phyloP scores from a whole-genome alignment of 1,140 invertebrate species.

The Antheraea pernyi region DNA sequence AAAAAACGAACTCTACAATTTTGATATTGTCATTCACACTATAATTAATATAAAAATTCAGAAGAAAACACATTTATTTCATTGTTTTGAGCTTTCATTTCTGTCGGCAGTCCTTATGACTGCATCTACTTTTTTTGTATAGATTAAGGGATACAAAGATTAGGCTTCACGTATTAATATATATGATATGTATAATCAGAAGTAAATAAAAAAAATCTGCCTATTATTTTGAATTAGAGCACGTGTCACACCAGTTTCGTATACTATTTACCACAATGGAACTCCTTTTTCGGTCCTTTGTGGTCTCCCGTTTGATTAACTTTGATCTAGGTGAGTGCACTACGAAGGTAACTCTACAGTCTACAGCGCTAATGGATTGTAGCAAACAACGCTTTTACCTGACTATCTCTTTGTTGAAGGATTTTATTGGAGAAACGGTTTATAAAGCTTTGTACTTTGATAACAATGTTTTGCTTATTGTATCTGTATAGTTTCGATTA shows the following conservation, averaged over 20 bases:
- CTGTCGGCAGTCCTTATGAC: no score
- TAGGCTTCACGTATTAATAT: no score
- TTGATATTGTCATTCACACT: no score
- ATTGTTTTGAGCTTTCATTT: no score
- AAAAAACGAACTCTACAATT: no score
- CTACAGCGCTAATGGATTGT: conserved; percentile 62
- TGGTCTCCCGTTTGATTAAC: conserved; percentile 66
- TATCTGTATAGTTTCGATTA: no score
- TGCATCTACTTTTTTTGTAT: no score
- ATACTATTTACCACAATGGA: conserved; percentile 60
- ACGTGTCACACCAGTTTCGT: conserved; percentile 13
- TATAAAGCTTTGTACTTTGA: not conserved
- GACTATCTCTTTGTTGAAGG: conserved; percentile 13
- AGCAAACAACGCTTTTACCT: conserved; percentile 44
- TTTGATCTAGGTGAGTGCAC: conserved; percentile 69
- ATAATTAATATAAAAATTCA: no score
- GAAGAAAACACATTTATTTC: no score
- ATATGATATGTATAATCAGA: no score
- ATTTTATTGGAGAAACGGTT: not conserved
- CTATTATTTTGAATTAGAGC: conserved; percentile 37
- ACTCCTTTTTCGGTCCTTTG: conserved; percentile 65
- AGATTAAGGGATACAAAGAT: no score
- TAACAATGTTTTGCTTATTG: not conserved
- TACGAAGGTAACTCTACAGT: conserved; percentile 2
- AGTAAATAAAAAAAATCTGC: no score